Evolutionary conservation across 1,140 invertebrate genomes (phyloP).

Genomic region (Marisa cornuarietis): DNA sequence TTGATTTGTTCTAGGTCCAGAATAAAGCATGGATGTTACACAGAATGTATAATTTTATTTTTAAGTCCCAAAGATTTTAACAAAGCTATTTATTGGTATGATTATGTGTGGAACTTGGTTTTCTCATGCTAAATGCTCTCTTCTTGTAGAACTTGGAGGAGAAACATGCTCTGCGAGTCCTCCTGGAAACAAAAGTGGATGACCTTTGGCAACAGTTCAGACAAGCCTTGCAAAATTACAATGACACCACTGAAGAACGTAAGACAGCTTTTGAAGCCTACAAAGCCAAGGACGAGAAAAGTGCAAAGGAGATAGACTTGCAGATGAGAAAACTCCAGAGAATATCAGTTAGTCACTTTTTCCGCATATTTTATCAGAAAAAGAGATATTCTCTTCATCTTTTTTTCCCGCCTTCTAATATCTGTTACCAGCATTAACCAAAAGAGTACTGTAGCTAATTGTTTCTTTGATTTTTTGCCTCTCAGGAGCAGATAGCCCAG

Average conservation of each 20-base stretch:
- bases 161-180: slow-evolving; percentile 62
- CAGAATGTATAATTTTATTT: too few relatives aligned
- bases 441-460: neutral
- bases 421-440: neutral
- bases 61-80: too few relatives aligned
- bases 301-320: slow-evolving; percentile 64
- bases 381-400: neutral
- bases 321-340: slow-evolving; percentile 66
- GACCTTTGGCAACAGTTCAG: slow-evolving; percentile 63
- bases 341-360: slow-evolving; percentile 56
- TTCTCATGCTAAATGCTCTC: neutral
- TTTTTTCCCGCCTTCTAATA: too few relatives aligned
- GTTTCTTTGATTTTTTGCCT: neutral
- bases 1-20: too few relatives aligned
- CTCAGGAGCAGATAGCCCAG: slow-evolving; percentile 58
- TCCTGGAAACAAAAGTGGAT: slow-evolving; percentile 61
- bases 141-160: slow-evolving; percentile 65
- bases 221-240: slow-evolving; percentile 59
- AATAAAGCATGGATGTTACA: too few relatives aligned
- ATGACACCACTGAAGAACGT: slow-evolving; percentile 64
- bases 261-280: slow-evolving; percentile 63
- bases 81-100: too few relatives aligned
- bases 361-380: neutral
- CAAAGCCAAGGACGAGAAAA: slow-evolving; percentile 65
- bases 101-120: neutral